Evolutionary conservation across 2,888 invertebrate genomes (phyloP).

Genomic region (Amiota communis): DNA sequence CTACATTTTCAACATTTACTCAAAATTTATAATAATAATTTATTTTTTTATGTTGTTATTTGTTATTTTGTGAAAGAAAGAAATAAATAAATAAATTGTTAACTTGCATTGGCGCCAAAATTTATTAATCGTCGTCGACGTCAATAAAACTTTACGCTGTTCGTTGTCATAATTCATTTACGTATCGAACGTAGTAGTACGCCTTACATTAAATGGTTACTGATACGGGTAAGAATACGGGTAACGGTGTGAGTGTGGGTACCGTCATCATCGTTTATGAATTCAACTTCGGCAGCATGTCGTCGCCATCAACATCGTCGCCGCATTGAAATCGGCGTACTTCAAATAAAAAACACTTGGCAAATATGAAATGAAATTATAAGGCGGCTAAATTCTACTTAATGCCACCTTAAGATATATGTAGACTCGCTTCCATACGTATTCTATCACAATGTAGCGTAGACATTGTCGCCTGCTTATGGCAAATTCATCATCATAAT

Average conservation of each 20-base stretch:
- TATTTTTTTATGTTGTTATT: background rate
- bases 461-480: slow-evolving; percentile 42
- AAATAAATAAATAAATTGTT: background rate
- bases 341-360: slow-evolving; percentile 36
- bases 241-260: too few relatives aligned
- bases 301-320: slow-evolving; percentile 9
- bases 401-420: slow-evolving; percentile 55
- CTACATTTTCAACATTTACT: background rate
- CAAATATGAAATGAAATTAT: slow-evolving; percentile 35
- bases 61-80: too few relatives aligned
- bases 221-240: too few relatives aligned
- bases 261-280: too few relatives aligned
- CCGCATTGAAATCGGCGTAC: slow-evolving; percentile 40
- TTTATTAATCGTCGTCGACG: slow-evolving; percentile 7
- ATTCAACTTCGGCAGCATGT: background rate
- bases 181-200: background rate
- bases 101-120: slow-evolving; percentile 41
- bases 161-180: background rate
- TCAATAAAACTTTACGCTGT: background rate
- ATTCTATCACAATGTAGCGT: background rate
- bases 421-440: slow-evolving; percentile 14
- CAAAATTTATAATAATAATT: background rate
- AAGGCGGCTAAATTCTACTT: slow-evolving; percentile 58
- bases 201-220: background rate
- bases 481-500: slow-evolving; percentile 59